Percentiles rank a stretch among this genome's conserved stretches.
These are phyloP conservation scores for Limnephilus marmoratus DNA, from an alignment of 2,888 invertebrate species.

Conservation along the genomic window DNA sequence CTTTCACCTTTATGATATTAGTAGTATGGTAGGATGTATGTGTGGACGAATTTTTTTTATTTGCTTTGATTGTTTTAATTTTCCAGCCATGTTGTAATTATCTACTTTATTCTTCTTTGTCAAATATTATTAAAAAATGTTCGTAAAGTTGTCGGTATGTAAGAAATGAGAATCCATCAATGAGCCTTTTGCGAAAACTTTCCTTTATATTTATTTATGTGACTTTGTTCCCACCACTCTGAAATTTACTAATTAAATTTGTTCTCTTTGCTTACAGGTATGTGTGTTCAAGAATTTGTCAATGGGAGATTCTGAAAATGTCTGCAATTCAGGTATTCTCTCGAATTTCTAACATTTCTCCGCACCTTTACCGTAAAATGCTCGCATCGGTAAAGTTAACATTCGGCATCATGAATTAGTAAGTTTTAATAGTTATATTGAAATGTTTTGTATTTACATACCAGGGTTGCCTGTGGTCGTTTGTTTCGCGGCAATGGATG, in stretches of 20 bases:
- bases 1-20: too few species aligned
- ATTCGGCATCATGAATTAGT: neutral
- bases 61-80: too few species aligned
- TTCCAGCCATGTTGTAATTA: too few species aligned
- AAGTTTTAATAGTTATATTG: neutral
- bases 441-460: neutral
- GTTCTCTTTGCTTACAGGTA: conserved; percentile 40
- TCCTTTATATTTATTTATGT: neutral
- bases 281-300: conserved; percentile 29
- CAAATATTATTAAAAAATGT: neutral
- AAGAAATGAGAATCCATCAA: neutral
- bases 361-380: conserved; percentile 1
- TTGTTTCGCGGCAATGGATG: neutral
- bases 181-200: neutral
- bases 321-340: conserved; percentile 25
- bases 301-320: conserved; percentile 13
- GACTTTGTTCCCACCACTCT: neutral
- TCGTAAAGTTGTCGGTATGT: neutral
- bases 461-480: neutral
- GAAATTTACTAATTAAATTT: conserved; percentile 31
- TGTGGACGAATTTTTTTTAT: too few species aligned
- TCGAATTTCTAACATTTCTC: conserved; percentile 16
- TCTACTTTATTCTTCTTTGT: too few species aligned
- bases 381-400: neutral
- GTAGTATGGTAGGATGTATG: too few species aligned